Percentiles rank a stretch among this genome's conserved stretches.
Conservation (phyloP, 2,888 invertebrate genomes). For the Glyphotaelius pellucidus region DNA sequence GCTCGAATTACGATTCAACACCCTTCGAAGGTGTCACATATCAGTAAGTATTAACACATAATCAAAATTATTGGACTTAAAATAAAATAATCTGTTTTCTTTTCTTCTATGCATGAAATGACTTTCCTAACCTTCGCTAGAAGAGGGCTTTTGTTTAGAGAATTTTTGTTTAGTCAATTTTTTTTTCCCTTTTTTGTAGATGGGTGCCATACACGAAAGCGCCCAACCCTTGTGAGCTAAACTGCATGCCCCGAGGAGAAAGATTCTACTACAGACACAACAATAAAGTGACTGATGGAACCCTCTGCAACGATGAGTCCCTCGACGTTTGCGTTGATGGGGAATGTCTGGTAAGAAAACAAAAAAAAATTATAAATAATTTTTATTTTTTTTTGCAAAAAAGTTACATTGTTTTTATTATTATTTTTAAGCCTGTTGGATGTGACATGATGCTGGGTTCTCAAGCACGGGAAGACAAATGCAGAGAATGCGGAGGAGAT, state of each 20-base stretch:
- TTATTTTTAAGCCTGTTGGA: conserved; percentile 86
- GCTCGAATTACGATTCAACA: conserved; percentile 88
- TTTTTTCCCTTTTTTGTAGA: conserved; percentile 72
- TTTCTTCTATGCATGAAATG: neutral
- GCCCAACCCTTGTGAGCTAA: conserved; percentile 94
- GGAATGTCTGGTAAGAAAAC: conserved; percentile 86
- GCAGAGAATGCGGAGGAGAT: conserved; percentile 94
- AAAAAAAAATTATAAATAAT: neutral
- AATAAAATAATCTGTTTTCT: conserved; percentile 15
- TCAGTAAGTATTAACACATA: conserved; percentile 78
- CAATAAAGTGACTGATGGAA: conserved; percentile 89
- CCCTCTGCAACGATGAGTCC: conserved; percentile 87
- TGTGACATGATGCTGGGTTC: conserved; percentile 97
- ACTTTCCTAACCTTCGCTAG: too few species aligned
- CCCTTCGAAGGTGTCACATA: conserved; percentile 90
- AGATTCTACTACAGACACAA: conserved; percentile 94
- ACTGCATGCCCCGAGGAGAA: conserved; percentile 95
- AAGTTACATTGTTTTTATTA: neutral
- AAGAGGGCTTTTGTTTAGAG: too few species aligned
- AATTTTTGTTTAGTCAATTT: too few species aligned
- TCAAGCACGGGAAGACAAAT: conserved; percentile 90
- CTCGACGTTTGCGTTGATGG: conserved; percentile 97
- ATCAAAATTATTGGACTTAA: conserved; percentile 3
- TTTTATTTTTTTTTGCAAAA: neutral
- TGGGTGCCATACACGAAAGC: conserved; percentile 94